Conservation (phyloP, 2,888 invertebrate genomes). For the Dicycla oo region DNA sequence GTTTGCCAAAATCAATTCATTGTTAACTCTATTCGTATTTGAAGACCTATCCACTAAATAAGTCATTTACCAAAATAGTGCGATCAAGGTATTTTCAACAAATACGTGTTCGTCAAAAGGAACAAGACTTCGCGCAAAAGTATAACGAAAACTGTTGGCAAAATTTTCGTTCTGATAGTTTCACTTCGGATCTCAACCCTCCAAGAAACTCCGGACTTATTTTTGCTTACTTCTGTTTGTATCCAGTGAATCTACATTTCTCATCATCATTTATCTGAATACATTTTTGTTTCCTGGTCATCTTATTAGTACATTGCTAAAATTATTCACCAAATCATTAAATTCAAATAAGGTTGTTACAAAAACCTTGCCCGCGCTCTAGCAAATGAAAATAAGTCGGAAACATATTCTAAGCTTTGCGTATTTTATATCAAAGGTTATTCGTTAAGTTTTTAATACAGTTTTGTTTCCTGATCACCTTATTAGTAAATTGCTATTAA, state of each 20-base stretch:
- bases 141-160: neutral
- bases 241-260: too few species aligned
- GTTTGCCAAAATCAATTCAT: conserved; percentile 7
- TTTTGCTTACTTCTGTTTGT: neutral
- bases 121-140: neutral
- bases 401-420: conserved; percentile 6
- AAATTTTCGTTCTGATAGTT: neutral
- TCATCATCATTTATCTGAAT: too few species aligned
- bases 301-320: too few species aligned
- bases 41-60: neutral
- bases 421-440: too few species aligned
- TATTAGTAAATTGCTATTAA: neutral
- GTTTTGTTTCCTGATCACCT: neutral
- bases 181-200: neutral
- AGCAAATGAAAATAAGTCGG: conserved; percentile 1
- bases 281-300: neutral
- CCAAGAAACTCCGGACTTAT: neutral
- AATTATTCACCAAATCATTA: conserved; percentile 14
- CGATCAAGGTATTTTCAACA: neutral
- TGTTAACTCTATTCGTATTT: neutral
- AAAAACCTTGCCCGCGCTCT: conserved; percentile 9
- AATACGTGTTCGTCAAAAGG: neutral
- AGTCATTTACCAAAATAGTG: neutral
- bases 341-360: neutral
- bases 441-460: too few species aligned